Evolutionary conservation across 2,797 vertebrate species (phyloP), one percentile per base, ranked within the genome.

Genomic region (Aldrovandia affinis): DNA sequence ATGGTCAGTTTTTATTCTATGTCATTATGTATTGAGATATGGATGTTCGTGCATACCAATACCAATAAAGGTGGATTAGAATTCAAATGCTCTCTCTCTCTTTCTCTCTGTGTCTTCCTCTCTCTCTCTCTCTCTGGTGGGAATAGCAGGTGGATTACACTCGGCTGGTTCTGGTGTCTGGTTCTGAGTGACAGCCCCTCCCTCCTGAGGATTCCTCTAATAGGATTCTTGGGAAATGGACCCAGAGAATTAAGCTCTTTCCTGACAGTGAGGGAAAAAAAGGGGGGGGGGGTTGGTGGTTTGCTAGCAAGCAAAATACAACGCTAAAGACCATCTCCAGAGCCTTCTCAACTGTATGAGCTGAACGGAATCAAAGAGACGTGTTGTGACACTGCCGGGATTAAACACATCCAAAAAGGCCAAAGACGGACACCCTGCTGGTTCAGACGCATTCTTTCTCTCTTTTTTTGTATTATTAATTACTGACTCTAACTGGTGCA

Each of bases 311-410:
- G 81, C 81, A 30, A 5, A 25, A 78, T 63, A 0, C 65, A 59
- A 84, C 79, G 80, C 70, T 42, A 2, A 44, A 78, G 81, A 83
- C 83, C 86, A 87, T 84, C 83, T 79, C n/a, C n/a, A n/a, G n/a
- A n/a, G n/a, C n/a, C n/a, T n/a, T n/a, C n/a, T n/a, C n/a, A n/a
- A 85, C 87, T 87, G 86, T 44, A 78, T 77, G 78, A 68, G 42
- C 55, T 78, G 84, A 68, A 54, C 50, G 81, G 54, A 73, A 87
- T 78, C 57, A 70, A 81, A 81, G 25, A 39, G 61, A n/a, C n/a
- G 52, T 36, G 36, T 33, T 44, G 20, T 85, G 75, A 44, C 44
- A 80, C 68, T 36, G 42, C 28, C 30, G 5, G n/a, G 39, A 47
- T 47, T 83, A 50, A 50, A 22, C 15, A 75, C 30, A 80, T 79